Conservation (phyloP, 2,113 vertebrate genomes). For the Microtus richardsoni region DNA sequence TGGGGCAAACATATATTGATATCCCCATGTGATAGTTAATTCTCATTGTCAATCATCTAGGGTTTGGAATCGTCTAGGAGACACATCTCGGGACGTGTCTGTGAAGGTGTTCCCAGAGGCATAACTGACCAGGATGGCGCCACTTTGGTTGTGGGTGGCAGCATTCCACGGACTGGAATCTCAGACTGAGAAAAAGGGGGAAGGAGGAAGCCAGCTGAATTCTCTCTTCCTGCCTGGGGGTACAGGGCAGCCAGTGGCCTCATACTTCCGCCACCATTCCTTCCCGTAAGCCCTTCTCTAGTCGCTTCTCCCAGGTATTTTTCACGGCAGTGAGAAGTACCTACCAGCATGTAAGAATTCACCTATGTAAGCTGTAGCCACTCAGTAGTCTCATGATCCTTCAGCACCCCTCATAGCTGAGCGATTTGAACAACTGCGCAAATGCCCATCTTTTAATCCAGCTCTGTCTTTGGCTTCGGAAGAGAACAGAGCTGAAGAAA, state of each 20-base stretch:
- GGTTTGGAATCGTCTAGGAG: background rate
- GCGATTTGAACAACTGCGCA: background rate
- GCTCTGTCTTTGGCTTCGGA: slow-evolving; percentile 28
- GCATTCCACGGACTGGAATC: background rate
- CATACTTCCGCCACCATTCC: background rate
- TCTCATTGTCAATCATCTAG: background rate
- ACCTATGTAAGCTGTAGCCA: background rate
- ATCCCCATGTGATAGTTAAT: background rate
- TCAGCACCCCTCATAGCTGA: background rate
- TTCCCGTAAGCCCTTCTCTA: background rate
- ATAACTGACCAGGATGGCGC: background rate
- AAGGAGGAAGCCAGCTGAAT: background rate
- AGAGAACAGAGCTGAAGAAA: slow-evolving; percentile 10
- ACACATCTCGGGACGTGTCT: background rate
- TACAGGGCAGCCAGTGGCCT: background rate
- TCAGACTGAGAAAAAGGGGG: background rate
- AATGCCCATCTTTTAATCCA: background rate
- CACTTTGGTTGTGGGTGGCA: background rate
- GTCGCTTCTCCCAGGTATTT: background rate
- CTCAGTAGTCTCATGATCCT: slow-evolving; percentile 38
- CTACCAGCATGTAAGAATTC: background rate
- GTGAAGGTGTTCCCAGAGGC: background rate
- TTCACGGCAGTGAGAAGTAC: background rate
- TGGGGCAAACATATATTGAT: slow-evolving; percentile 13
- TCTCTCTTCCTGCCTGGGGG: background rate